A percentile compares a stretch with the other conserved stretches of the same genome.
Conservation (phyloP, 2,113 vertebrate species). For the Triplophysa rosa region DNA sequence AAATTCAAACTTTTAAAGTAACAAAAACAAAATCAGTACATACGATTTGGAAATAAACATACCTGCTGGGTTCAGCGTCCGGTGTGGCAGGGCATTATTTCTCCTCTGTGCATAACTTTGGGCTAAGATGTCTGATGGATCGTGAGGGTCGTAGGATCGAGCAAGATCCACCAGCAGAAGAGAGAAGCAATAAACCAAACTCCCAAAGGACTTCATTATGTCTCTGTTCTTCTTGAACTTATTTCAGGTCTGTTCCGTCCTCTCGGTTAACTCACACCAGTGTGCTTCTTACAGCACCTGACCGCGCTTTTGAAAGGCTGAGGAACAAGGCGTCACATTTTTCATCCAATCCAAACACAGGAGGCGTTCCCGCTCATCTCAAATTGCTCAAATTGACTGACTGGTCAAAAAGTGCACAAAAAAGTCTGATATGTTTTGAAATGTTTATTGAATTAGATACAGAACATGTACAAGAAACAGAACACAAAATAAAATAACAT, state of each 20-base stretch:
- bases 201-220: conserved; percentile 66
- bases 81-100: conserved; percentile 40
- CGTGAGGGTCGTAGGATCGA: conserved; percentile 65
- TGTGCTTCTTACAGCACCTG: conserved; percentile 32
- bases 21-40: background rate
- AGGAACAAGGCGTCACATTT: conserved; percentile 49
- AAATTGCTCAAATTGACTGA: background rate
- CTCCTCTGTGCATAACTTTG: conserved; percentile 71
- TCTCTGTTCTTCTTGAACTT: conserved; percentile 18
- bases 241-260: conserved; percentile 10
- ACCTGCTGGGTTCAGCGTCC: conserved; percentile 71
- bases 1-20: background rate
- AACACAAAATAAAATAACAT: conserved; percentile 65
- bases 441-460: conserved; percentile 58
- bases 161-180: conserved; percentile 63
- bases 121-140: conserved; percentile 56
- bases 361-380: conserved; percentile 1
- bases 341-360: conserved; percentile 64
- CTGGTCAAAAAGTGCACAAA: background rate
- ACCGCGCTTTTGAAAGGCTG: conserved; percentile 60
- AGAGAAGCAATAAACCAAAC: conserved; percentile 61
- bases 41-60: conserved; percentile 35
- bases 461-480: conserved; percentile 67
- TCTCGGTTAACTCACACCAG: conserved; percentile 35
- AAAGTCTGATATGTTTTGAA: conserved; percentile 43